Conservation (phyloP, 1,140 invertebrate genomes). For the Zaprionus davidi region DNA sequence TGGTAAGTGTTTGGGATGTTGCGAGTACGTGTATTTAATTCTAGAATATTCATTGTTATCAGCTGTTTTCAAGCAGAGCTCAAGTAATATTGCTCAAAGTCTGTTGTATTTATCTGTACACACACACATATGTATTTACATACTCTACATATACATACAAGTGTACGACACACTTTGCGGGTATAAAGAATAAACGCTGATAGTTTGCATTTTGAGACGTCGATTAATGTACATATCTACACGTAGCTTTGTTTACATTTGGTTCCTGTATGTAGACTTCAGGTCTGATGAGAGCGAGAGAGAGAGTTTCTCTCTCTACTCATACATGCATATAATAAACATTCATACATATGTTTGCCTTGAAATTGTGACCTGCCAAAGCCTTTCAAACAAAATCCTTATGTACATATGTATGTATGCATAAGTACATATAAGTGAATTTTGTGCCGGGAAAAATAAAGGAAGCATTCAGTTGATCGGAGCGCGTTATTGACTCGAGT, state of each 20-base stretch:
- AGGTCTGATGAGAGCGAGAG: too few species aligned
- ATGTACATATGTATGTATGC: background rate
- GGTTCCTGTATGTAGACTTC: background rate
- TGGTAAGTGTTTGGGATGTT: background rate
- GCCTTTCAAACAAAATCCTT: background rate
- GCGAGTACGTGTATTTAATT: background rate
- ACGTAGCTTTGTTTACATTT: slow-evolving; percentile 17
- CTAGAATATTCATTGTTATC: background rate
- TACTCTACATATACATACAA: background rate
- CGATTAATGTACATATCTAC: background rate
- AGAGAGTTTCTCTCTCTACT: background rate
- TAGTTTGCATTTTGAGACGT: background rate
- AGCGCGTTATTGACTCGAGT: background rate
- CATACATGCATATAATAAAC: background rate
- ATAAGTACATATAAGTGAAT: background rate
- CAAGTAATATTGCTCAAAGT: background rate
- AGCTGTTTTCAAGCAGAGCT: background rate
- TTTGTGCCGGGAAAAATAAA: background rate
- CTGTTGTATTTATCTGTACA: background rate
- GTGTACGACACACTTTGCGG: background rate
- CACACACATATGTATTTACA: background rate
- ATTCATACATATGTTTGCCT: background rate
- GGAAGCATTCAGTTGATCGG: background rate
- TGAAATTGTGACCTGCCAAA: background rate
- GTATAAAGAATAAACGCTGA: background rate